Conservation (phyloP, 2,888 invertebrate genomes). For the Drosophila robusta region DNA sequence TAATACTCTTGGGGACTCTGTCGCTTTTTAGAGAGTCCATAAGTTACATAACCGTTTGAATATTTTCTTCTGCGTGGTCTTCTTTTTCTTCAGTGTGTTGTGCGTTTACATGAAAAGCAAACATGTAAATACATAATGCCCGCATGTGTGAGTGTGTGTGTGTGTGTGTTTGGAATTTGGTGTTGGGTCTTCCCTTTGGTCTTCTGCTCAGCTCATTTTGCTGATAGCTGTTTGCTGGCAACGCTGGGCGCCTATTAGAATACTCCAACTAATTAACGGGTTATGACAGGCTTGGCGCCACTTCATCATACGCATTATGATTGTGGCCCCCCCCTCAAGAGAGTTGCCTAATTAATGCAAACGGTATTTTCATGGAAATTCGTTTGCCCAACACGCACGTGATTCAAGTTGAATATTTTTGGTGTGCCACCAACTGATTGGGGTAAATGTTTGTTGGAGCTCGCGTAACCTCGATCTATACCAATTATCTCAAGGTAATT, state of each 20-base stretch:
- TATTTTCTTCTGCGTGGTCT: conserved; percentile 44
- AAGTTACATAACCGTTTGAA: conserved; percentile 43
- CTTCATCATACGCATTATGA: conserved; percentile 55
- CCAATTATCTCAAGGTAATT: conserved; percentile 83
- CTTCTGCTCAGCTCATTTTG: conserved; percentile 14
- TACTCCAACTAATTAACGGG: conserved; percentile 84
- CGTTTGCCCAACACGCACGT: conserved; percentile 29
- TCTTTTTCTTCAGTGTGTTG: conserved; percentile 25
- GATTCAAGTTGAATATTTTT: conserved; percentile 27
- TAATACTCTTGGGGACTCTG: conserved; percentile 11
- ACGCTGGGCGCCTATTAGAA: conserved; percentile 81
- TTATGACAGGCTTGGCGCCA: conserved; percentile 80
- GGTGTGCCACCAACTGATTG: background rate
- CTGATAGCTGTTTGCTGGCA: conserved; percentile 20
- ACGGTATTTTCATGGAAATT: conserved; percentile 33
- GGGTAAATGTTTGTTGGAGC: conserved; percentile 1
- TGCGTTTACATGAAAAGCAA: conserved; percentile 30
- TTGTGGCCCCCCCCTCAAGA: conserved; percentile 11
- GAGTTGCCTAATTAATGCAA: conserved; percentile 39
- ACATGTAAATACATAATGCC: conserved; percentile 18
- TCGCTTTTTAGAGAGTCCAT: conserved; percentile 55
- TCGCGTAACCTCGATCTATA: conserved; percentile 81
- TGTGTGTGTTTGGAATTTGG: conserved; percentile 28
- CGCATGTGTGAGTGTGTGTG: conserved; percentile 1
- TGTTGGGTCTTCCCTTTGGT: conserved; percentile 39